Evolutionary conservation across 2,888 invertebrate genomes (phyloP).

Genomic region (Falcaria lacertinaria): DNA sequence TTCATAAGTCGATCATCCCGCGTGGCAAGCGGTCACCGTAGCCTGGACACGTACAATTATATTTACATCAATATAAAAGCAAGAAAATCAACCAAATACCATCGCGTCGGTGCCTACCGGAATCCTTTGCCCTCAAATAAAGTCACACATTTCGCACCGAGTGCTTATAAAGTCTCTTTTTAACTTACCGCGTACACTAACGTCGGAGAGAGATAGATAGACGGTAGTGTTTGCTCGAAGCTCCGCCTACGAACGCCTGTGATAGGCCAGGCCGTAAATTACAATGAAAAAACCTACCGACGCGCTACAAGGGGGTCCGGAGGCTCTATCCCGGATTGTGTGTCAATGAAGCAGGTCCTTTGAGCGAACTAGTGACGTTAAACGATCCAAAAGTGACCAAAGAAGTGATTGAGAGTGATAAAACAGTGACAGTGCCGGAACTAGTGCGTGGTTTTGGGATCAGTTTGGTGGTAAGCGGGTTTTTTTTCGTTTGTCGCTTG

Average conservation of each 20-base stretch:
- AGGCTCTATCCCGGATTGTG: not conserved
- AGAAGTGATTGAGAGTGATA: not conserved
- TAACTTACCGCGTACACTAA: slow-evolving; percentile 7
- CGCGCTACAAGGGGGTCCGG: not conserved
- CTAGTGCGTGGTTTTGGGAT: not conserved
- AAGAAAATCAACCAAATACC: too few relatives aligned
- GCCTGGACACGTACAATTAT: too few relatives aligned
- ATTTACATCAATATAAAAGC: too few relatives aligned
- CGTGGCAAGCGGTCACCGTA: too few relatives aligned
- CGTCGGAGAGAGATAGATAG: slow-evolving; percentile 30
- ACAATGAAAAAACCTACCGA: slow-evolving; percentile 54
- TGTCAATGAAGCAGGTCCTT: not conserved
- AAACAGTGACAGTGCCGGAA: not conserved
- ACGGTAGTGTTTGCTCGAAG: slow-evolving; percentile 12
- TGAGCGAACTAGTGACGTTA: not conserved
- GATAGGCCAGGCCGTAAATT: slow-evolving; percentile 50
- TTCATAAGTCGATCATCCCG: too few relatives aligned
- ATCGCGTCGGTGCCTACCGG: too few relatives aligned
- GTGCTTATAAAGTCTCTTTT: slow-evolving; percentile 29
- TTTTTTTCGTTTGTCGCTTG: too few relatives aligned
- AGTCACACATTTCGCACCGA: slow-evolving; percentile 20
- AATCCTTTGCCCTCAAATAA: slow-evolving; percentile 36
- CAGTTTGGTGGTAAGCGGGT: not conserved
- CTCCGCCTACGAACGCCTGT: slow-evolving; percentile 48
- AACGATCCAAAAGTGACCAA: not conserved